Conservation (phyloP, 2,113 vertebrate species). For the Catharus minimus region DNA sequence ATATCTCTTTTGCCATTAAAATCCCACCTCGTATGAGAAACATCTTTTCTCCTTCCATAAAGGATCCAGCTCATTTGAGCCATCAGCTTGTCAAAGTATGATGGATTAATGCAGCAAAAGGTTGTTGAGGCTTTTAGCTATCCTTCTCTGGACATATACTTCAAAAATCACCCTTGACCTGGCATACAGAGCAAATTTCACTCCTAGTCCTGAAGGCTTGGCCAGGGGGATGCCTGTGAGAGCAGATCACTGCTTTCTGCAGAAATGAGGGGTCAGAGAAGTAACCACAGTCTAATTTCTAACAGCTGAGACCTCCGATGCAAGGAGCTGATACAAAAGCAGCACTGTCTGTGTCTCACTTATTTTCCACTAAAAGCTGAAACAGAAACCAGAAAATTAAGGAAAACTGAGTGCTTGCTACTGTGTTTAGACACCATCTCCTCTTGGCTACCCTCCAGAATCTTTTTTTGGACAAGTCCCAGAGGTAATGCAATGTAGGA, state of each 20-base stretch:
- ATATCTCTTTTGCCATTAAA: neutral
- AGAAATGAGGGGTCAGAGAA: conserved; percentile 36
- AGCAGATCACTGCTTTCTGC: conserved; percentile 5
- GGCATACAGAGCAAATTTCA: neutral
- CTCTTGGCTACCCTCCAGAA: neutral
- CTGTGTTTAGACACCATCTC: neutral
- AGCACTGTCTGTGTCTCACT: conserved; percentile 33
- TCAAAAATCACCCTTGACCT: conserved; percentile 23
- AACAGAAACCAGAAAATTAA: conserved; percentile 29
- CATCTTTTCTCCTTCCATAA: neutral
- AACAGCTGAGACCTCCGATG: conserved; percentile 33
- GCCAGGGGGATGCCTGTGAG: conserved; percentile 21
- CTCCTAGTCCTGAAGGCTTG: neutral
- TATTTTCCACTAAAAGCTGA: neutral
- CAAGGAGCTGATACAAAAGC: conserved; percentile 33
- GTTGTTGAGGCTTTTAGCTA: neutral
- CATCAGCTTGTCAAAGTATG: neutral
- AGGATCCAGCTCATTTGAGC: neutral
- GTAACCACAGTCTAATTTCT: conserved; percentile 49
- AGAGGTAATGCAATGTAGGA: neutral
- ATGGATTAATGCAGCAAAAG: conserved; percentile 1
- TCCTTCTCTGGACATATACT: neutral
- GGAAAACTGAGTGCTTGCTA: neutral
- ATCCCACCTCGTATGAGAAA: neutral
- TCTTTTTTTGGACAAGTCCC: neutral